Conservation (phyloP, 2,888 invertebrate genomes). For the Dryococelus australis region DNA sequence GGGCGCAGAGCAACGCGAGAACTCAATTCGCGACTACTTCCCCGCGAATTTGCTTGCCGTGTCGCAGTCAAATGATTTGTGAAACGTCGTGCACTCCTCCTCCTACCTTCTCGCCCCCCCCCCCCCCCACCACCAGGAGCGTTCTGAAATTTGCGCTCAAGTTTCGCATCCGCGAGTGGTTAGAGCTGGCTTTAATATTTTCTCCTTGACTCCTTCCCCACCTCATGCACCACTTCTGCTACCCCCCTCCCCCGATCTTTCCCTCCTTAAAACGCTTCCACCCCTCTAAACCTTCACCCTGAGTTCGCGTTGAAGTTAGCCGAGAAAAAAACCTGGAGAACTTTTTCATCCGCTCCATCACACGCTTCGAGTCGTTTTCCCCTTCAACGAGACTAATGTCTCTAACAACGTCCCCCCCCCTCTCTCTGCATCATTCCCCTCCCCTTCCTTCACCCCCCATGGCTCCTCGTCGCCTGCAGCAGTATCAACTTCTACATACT, state of each 20-base stretch:
- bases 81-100: neutral
- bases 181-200: neutral
- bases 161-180: neutral
- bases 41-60: neutral
- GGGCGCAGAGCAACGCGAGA: neutral
- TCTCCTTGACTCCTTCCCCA: neutral
- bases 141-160: neutral
- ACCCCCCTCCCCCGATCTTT: neutral
- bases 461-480: neutral
- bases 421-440: neutral
- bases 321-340: no score
- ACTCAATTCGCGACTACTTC: neutral
- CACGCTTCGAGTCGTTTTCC: neutral
- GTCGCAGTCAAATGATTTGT: neutral
- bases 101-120: neutral
- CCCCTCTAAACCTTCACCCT: no score
- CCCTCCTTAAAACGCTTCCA: neutral
- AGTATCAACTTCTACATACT: conserved; percentile 1
- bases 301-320: no score
- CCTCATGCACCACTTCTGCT: no score
- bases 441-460: neutral
- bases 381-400: conserved; percentile 8
- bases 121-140: no score
- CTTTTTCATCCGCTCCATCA: neutral
- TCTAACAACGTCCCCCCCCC: neutral